Evolutionary conservation across 1,140 invertebrate genomes (phyloP), one percentile per base, ranked within the genome.

Genomic region (Araneus ventricosus): DNA sequence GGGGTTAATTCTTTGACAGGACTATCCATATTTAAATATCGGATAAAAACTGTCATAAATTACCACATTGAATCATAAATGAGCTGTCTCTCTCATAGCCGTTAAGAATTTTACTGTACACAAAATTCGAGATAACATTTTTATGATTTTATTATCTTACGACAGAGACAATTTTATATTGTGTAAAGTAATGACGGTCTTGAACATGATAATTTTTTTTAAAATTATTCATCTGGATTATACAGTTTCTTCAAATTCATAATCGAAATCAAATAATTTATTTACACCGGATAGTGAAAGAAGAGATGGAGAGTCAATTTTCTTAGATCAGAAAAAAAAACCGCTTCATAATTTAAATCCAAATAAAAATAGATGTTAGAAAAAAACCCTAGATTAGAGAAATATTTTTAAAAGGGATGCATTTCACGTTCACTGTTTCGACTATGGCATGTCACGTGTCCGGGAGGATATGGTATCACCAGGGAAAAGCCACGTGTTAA

Each of bases 241-340:
- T n/a, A 52, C 0, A 6, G 45, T 17, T 14, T 52, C 0, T 63
- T n/a, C 1, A n/a, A 63, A n/a, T 4, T 24, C 4, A 24, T 4
- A 20, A n/a, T 63, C 7, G 0, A 63, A 24, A 24, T 63, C 24
- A 0, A 6, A 63, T 20, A 2, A 20, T 24, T 24, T 5, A n/a
- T 5, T 7, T n/a, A 3, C 2, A 8, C 22, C 2, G 22, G 0
- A 6, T 24, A 63, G 0, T 61, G 2, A 6, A n/a, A n/a, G 0
- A 5, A n/a, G 5, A 63, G 24, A 63, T 63, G 0, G 3, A n/a
- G 7, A 24, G 59, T 17, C 22, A 3, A 6, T 0, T 3, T 24
- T 24, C 5, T 24, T 24, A n/a, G n/a, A n/a, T n/a, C n/a, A n/a
- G n/a, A n/a, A n/a, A n/a, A n/a, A n/a, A n/a, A n/a, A n/a, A n/a